phyloP scores from a whole-genome alignment of 2,113 vertebrate genomes.

The Ammodytes marinus region DNA sequence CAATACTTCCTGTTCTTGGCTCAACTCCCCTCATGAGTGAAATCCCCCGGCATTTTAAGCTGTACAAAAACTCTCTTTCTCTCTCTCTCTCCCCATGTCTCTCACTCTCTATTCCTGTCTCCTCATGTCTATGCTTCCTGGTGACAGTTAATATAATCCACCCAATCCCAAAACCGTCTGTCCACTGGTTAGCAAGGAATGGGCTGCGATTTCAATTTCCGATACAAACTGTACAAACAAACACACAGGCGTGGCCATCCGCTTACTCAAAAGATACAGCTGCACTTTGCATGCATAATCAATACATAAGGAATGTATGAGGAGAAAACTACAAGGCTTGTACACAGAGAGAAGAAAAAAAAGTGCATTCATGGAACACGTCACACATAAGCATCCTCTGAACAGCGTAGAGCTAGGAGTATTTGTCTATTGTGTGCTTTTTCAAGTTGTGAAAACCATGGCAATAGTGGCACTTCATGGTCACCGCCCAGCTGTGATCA shows the following conservation, averaged over 20 bases:
- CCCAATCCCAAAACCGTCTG: neutral
- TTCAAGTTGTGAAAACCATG: neutral
- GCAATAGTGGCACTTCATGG: constrained; percentile 7
- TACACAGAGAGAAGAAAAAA: neutral
- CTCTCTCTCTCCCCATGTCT: constrained; percentile 4
- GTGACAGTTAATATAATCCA: constrained; percentile 40
- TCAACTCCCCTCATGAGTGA: constrained; percentile 58
- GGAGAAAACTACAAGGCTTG: neutral
- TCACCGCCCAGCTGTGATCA: constrained; percentile 3
- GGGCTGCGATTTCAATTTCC: constrained; percentile 40
- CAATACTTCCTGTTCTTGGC: constrained; percentile 62
- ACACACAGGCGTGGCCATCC: neutral
- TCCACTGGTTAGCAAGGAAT: constrained; percentile 44
- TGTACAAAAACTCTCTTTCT: constrained; percentile 14
- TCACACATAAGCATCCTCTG: neutral
- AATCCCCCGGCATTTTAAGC: constrained; percentile 20
- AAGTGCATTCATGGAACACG: neutral
- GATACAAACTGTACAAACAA: constrained; percentile 9
- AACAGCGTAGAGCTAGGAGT: neutral
- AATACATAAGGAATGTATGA: neutral
- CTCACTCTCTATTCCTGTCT: neutral
- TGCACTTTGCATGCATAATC: neutral
- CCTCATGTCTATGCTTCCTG: constrained; percentile 25
- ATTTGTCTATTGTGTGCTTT: too few relatives aligned
- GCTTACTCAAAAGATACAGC: neutral